Base-by-base conservation (phyloP, 2,888 invertebrate species). In the Linhomoeus sp. region DNA sequence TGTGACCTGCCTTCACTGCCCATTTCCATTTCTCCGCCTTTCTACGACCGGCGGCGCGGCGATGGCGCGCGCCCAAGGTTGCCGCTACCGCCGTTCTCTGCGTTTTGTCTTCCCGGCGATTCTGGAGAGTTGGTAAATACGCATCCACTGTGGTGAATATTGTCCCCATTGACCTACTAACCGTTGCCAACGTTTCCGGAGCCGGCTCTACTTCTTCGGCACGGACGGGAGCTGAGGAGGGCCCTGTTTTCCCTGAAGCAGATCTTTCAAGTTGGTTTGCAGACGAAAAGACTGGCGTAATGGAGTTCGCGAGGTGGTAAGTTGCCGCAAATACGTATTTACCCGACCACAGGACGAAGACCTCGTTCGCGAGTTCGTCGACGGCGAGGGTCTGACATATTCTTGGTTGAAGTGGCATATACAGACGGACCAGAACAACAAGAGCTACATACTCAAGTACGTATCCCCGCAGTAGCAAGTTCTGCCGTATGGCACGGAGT, bases 301-400 rank as follows among this genome's bases (percentile, higher is more conserved):
- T n/a, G n/a, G n/a, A n/a, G n/a, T n/a, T n/a, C n/a, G n/a, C n/a
- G n/a, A n/a, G n/a, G n/a, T n/a, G n/a, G n/a, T n/a, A n/a, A n/a
- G n/a, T n/a, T n/a, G n/a, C n/a, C n/a, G n/a, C n/a, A n/a, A n/a
- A n/a, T n/a, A n/a, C n/a, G n/a, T n/a, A n/a, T n/a, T n/a, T n/a
- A n/a, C n/a, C n/a, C n/a, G n/a, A 22, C 80, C 97, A 76, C 88
- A 92, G 67, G 97, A 97, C 72, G 94, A 97, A 70, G 97, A 97
- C 70, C 73, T 97, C 63, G 94, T 97, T 38, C 94, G 94, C 68
- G 94, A 92, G 70, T 97, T 97, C 70, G 92, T 97, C 47, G 88
- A 87, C 64, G 85, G 88, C 70, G 92, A 92, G 64, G 97, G 97
- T 14, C 75, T 97, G 63, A 85, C 88, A 65, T 92, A 90, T 70